Evolutionary conservation across 2,113 vertebrate genomes (phyloP), one percentile per base, ranked within the genome.

Genomic region (Perognathus longimembris): DNA sequence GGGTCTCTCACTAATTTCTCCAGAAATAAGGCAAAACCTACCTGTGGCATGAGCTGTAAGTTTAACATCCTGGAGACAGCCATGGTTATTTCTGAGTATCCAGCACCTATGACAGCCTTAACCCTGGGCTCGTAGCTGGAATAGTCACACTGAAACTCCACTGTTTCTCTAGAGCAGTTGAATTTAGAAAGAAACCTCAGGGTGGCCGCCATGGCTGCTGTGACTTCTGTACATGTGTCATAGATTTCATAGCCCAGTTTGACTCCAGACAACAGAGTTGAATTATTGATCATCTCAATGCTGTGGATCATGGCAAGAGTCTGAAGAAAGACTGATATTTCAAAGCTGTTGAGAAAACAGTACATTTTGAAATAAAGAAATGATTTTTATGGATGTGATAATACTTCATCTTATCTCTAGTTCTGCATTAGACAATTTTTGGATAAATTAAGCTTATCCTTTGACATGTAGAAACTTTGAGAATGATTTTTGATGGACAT

Each of bases 221-320:
- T 99, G 61, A 99, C 98, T 79, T 99, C 99, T 2, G 98, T 97
- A 96, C 99, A 99, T 0, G 98, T 98, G 95, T 99, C 98, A 0
- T 98, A 97, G 94, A 99, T 98, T 92, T 97, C 97, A 11, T 99
- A 99, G 1, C 99, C 99, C 94, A 99, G 97, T 85, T 98, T 98
- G 85, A 99, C 85, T 92, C 97, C 97, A 50, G 96, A 54, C 77
- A 99, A 87, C 4, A 98, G 86, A 0, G 98, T 98, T 3, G 98
- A 99, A 73, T 98, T 98, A 94, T 99, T 99, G 96, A 98, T 96
- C 1, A 5, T 90, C 95, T 99, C 98, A 34, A 99, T 98, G 36
- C 98, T 98, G 0, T 99, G 98, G 94, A 98, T 98, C 99, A 99
- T 99, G 32, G 98, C 98, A 93, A 99, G 97, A 1, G 97, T 97